A percentile compares a stretch with the other conserved stretches of the same genome.
These are phyloP conservation scores for Patiria pectinifera DNA, from an alignment of 53 echinoderm and acorn worm species.

Conservation along the genomic window DNA sequence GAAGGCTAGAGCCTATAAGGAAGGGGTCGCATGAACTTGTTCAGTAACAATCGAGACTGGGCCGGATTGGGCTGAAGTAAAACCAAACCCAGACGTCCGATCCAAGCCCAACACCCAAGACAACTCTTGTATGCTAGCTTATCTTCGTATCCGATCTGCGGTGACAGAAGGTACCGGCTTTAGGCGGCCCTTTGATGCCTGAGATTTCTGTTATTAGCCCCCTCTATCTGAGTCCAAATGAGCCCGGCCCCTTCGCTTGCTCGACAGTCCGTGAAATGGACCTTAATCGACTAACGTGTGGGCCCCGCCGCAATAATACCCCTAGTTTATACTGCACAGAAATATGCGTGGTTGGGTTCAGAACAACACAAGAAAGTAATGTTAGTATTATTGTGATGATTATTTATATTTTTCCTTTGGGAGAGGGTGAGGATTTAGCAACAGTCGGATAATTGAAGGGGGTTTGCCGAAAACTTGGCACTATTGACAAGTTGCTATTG, in stretches of 20 bases:
- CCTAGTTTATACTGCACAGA: slow-evolving; percentile 41
- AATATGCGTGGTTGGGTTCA: slow-evolving; percentile 40
- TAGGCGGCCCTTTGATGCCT: slow-evolving; percentile 57
- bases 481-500: not conserved
- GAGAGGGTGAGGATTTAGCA: slow-evolving; percentile 27
- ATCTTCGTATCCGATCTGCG: slow-evolving; percentile 47
- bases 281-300: slow-evolving; percentile 52
- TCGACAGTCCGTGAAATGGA: slow-evolving; percentile 55
- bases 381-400: slow-evolving; percentile 7
- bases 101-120: not conserved
- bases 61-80: not conserved
- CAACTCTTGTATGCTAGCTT: not conserved
- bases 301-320: not conserved
- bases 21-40: slow-evolving; percentile 59
- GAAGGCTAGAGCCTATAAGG: not conserved
- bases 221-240: not conserved
- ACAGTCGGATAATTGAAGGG: slow-evolving; percentile 14
- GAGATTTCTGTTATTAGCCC: slow-evolving; percentile 50
- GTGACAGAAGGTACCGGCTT: slow-evolving; percentile 65
- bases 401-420: not conserved
- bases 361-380: slow-evolving; percentile 19
- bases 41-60: not conserved
- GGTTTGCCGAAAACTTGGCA: not conserved
- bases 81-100: not conserved
- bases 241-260: slow-evolving; percentile 35